A percentile compares a stretch with the other conserved stretches of the same genome.
Conservation (phyloP, 2,888 invertebrate genomes). For the Drosophila atripex region DNA sequence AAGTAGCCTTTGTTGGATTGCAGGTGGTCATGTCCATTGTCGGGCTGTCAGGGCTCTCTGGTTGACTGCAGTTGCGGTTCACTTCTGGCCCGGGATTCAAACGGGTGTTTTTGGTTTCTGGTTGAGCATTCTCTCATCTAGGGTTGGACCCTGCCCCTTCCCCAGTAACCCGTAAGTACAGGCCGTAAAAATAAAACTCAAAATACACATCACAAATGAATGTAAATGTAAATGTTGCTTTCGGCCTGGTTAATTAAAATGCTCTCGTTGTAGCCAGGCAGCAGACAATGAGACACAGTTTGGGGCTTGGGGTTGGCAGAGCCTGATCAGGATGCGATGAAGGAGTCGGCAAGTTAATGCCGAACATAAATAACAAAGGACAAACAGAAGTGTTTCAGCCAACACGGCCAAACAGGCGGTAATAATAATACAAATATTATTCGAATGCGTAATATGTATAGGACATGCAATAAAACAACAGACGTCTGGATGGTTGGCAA, state of each 20-base stretch:
- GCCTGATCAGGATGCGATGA: conserved; percentile 1
- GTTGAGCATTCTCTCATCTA: conserved; percentile 11
- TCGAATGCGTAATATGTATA: conserved; percentile 41
- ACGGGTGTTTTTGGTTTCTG: conserved; percentile 17
- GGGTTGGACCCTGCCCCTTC: conserved; percentile 39
- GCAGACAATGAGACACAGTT: conserved; percentile 26
- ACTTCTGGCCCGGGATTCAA: conserved; percentile 25
- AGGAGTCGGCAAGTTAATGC: conserved; percentile 55
- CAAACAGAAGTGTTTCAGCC: conserved; percentile 45
- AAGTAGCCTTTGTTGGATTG: conserved; percentile 26
- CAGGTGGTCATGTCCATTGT: conserved; percentile 34
- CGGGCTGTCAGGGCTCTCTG: conserved; percentile 25
- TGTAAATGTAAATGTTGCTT: conserved; percentile 37
- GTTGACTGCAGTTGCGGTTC: conserved; percentile 59
- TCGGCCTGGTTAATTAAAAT: conserved; percentile 64
- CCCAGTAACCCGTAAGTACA: conserved; percentile 11
- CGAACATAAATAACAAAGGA: conserved; percentile 62
- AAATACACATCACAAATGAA: conserved; percentile 11
- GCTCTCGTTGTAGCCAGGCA: conserved; percentile 6
- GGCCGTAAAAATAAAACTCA: conserved; percentile 31
- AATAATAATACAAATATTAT: conserved; percentile 61
- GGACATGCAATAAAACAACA: conserved; percentile 67
- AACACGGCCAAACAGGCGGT: conserved; percentile 44
- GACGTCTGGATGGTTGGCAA: conserved; percentile 27
- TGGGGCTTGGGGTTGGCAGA: conserved; percentile 1